Conservation (phyloP, 2,888 invertebrate genomes). For the Chloroclystis v-ata region DNA sequence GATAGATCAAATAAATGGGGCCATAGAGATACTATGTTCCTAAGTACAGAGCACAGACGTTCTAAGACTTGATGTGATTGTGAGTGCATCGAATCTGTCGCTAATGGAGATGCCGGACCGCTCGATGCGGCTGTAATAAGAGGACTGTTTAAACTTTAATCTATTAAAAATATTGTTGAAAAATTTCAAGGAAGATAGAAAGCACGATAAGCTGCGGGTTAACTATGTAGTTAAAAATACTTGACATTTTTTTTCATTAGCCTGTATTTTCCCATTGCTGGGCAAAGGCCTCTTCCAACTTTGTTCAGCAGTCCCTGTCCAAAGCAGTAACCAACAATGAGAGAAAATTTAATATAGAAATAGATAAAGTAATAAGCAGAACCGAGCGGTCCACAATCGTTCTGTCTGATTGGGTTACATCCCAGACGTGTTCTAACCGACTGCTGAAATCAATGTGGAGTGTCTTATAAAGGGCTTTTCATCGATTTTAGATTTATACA, state of each 20-base stretch:
- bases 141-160: no score
- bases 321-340: no score
- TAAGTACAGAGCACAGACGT: neutral
- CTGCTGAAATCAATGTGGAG: neutral
- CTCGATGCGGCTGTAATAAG: neutral
- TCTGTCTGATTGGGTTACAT: neutral
- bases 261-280: no score
- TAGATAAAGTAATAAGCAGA: neutral
- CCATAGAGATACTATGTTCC: no score
- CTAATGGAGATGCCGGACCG: neutral
- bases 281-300: no score
- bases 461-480: neutral
- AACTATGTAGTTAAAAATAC: no score
- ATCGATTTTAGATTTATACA: neutral
- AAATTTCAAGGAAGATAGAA: no score
- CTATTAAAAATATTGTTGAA: no score
- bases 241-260: no score
- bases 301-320: no score
- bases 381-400: neutral
- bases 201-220: no score
- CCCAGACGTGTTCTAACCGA: constrained; percentile 1
- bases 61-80: constrained; percentile 3
- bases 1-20: neutral
- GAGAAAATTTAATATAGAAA: no score
- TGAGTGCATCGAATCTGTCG: constrained; percentile 1